A percentile compares a stretch with the other conserved stretches of the same genome.
Conservation (phyloP, 1,140 invertebrate genomes). For the Polyergus mexicanus region DNA sequence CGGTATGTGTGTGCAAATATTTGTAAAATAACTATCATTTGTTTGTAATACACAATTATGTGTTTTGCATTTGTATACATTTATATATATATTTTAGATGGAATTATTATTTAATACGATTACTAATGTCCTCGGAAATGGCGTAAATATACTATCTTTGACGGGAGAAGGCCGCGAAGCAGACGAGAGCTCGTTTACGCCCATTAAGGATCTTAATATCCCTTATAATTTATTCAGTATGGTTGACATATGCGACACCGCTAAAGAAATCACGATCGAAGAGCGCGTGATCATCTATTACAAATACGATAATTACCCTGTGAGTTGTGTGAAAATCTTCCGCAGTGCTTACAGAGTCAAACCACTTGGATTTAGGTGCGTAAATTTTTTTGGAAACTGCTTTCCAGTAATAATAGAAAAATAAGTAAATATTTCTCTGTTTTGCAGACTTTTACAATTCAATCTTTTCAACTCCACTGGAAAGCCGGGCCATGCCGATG, state of each 20-base stretch:
- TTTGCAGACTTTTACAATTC: slow-evolving; percentile 93
- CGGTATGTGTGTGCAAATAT: slow-evolving; percentile 85
- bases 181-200: slow-evolving; percentile 94
- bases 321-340: slow-evolving; percentile 99
- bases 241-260: slow-evolving; percentile 98
- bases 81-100: slow-evolving; percentile 70
- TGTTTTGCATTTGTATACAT: not conserved
- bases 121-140: slow-evolving; percentile 94
- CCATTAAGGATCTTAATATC: slow-evolving; percentile 93
- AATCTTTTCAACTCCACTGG: slow-evolving; percentile 97
- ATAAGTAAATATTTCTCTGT: not conserved
- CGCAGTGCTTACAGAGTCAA: slow-evolving; percentile 93
- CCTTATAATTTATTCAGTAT: slow-evolving; percentile 98
- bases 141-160: slow-evolving; percentile 95
- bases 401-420: not conserved
- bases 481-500: slow-evolving; percentile 93
- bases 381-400: not conserved
- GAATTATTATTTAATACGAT: slow-evolving; percentile 91
- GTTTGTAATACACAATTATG: not conserved
- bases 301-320: slow-evolving; percentile 98
- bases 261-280: slow-evolving; percentile 96
- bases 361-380: slow-evolving; percentile 93
- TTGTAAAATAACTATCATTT: not conserved
- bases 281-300: slow-evolving; percentile 98
- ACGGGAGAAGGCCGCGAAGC: slow-evolving; percentile 97